A percentile compares a stretch with the other conserved stretches of the same genome.
Evolutionary conservation across 2,797 vertebrate species (phyloP).

Genomic region (Mus spretus): DNA sequence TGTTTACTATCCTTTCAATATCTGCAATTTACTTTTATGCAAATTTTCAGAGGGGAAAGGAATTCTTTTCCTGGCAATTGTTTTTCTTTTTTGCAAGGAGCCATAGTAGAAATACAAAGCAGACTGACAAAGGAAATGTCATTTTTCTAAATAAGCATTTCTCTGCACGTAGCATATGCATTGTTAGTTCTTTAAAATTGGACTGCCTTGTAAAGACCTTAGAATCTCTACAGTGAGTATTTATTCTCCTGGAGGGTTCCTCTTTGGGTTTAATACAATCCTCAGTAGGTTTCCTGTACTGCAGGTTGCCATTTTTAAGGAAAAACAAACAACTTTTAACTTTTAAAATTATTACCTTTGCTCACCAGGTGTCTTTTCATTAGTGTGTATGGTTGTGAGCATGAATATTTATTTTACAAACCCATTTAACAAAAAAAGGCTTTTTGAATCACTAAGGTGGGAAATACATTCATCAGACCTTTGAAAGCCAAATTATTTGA

Average conservation of each 20-base stretch:
- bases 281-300: slow-evolving; percentile 14
- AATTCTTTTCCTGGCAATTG: not conserved
- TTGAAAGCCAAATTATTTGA: slow-evolving; percentile 59
- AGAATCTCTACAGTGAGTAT: slow-evolving; percentile 40
- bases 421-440: slow-evolving; percentile 23
- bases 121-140: slow-evolving; percentile 52
- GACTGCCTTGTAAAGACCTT: slow-evolving; percentile 44
- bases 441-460: slow-evolving; percentile 48
- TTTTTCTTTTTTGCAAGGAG: not conserved
- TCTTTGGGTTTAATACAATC: slow-evolving; percentile 62
- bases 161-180: slow-evolving; percentile 28
- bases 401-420: slow-evolving; percentile 71
- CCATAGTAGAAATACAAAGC: slow-evolving; percentile 53
- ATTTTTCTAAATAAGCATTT: slow-evolving; percentile 71
- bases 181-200: slow-evolving; percentile 54
- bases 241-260: slow-evolving; percentile 54
- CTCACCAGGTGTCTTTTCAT: slow-evolving; percentile 82
- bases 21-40: slow-evolving; percentile 35
- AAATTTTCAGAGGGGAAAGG: not conserved
- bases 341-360: slow-evolving; percentile 82
- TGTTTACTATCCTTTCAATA: slow-evolving; percentile 38
- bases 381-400: slow-evolving; percentile 75
- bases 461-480: not conserved
- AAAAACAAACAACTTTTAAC: slow-evolving; percentile 16
- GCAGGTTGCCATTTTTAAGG: not conserved